Conservation (phyloP, 1,140 invertebrate genomes). For the Camponotus floridanus region DNA sequence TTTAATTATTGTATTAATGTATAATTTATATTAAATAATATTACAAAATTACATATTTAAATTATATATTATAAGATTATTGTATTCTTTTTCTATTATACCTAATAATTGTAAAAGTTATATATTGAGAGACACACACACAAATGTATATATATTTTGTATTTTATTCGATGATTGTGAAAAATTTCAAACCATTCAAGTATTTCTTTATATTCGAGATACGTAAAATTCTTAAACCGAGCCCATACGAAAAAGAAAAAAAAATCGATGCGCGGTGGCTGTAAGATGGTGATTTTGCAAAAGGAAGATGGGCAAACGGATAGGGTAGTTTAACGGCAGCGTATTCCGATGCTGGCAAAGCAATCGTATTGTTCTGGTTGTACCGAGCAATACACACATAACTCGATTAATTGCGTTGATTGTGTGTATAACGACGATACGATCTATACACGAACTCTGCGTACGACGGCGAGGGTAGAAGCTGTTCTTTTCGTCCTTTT, state of each 20-base stretch:
- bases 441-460: constrained; percentile 42
- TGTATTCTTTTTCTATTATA: neutral
- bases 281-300: neutral
- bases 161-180: neutral
- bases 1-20: constrained; percentile 17
- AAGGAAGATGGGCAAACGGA: neutral
- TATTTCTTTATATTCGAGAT: neutral
- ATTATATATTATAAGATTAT: neutral
- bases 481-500: neutral
- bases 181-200: neutral
- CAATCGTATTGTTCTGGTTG: constrained; percentile 4
- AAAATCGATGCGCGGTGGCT: neutral
- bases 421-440: constrained; percentile 29
- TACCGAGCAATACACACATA: constrained; percentile 66
- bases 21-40: neutral
- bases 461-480: constrained; percentile 67
- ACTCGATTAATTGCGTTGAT: constrained; percentile 63
- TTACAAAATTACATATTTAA: constrained; percentile 10
- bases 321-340: constrained; percentile 47
- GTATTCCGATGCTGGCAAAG: constrained; percentile 6
- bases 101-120: neutral
- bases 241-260: neutral
- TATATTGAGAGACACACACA: too few species aligned
- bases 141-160: neutral
- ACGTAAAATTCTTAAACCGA: neutral